phyloP scores from a whole-genome alignment of 2,888 invertebrate genomes.

The Lissocephala sabroskyi region DNA sequence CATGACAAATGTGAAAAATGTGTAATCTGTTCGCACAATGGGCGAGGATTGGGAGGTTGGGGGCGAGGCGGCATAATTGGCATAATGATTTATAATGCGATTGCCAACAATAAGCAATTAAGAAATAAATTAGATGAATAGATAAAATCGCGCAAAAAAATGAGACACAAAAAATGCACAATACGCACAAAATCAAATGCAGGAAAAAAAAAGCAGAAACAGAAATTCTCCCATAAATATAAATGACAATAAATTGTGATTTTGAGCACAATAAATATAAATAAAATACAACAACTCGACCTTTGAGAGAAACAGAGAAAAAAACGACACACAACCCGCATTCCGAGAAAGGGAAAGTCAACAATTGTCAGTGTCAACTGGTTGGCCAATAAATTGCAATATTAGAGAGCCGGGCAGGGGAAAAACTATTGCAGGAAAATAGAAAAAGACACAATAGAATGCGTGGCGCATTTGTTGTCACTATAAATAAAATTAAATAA shows the following conservation, averaged over 20 bases:
- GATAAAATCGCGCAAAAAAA: too few relatives aligned
- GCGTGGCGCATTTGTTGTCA: constrained; percentile 43
- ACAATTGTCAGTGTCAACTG: constrained; percentile 52
- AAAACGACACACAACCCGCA: constrained; percentile 2
- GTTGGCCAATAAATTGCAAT: constrained; percentile 49
- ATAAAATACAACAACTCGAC: constrained; percentile 29
- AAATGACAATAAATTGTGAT: constrained; percentile 51
- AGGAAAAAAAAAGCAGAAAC: constrained; percentile 1
- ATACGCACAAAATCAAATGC: background rate
- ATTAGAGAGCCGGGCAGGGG: constrained; percentile 31
- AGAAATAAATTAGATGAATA: background rate
- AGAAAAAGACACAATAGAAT: too few relatives aligned
- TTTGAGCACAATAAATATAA: constrained; percentile 40
- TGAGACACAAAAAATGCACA: too few relatives aligned
- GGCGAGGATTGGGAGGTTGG: too few relatives aligned
- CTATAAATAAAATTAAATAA: constrained; percentile 60
- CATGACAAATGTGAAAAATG: constrained; percentile 2
- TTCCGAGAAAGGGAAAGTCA: constrained; percentile 30
- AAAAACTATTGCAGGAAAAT: constrained; percentile 1
- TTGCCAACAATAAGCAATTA: constrained; percentile 18
- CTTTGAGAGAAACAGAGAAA: background rate
- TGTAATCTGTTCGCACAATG: background rate
- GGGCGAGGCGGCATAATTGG: constrained; percentile 14
- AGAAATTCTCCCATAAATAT: constrained; percentile 28
- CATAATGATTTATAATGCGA: constrained; percentile 21